These are phyloP conservation scores for Andrena flavipes DNA, from an alignment of 2,888 invertebrate genomes.

Conservation along the genomic window DNA sequence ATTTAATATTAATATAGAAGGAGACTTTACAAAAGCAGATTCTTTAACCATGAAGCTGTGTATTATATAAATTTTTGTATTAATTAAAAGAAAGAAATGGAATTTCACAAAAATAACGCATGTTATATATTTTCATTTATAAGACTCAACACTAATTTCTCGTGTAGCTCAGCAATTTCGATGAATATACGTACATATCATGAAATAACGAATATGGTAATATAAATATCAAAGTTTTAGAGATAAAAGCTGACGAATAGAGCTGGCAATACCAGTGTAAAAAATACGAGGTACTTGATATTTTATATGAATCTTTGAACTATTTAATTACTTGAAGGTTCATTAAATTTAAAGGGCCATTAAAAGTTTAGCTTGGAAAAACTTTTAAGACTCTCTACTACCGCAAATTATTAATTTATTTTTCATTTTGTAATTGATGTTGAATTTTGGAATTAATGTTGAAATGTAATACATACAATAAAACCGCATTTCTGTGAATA, in stretches of 20 bases:
- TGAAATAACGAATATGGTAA: background rate
- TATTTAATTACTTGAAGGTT: background rate
- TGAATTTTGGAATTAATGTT: too few species aligned
- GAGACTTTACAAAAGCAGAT: too few species aligned
- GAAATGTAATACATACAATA: too few species aligned
- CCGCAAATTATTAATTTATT: background rate
- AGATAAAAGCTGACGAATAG: background rate
- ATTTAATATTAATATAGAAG: too few species aligned
- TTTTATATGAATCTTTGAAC: background rate
- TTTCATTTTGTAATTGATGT: background rate
- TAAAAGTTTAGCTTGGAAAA: background rate
- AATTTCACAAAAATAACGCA: too few species aligned
- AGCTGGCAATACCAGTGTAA: background rate
- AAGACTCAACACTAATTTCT: too few species aligned
- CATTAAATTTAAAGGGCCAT: conserved; percentile 3
- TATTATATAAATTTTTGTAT: too few species aligned
- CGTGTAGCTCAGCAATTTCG: too few species aligned
- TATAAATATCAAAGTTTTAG: background rate
- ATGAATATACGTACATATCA: background rate
- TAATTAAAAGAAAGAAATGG: too few species aligned
- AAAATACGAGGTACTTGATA: background rate
- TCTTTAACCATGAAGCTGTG: too few species aligned
- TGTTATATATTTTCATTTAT: too few species aligned
- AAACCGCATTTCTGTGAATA: too few species aligned
- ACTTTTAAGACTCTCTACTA: background rate